phyloP scores from a whole-genome alignment of 2,888 invertebrate species.

The Latheticus oryzae region DNA sequence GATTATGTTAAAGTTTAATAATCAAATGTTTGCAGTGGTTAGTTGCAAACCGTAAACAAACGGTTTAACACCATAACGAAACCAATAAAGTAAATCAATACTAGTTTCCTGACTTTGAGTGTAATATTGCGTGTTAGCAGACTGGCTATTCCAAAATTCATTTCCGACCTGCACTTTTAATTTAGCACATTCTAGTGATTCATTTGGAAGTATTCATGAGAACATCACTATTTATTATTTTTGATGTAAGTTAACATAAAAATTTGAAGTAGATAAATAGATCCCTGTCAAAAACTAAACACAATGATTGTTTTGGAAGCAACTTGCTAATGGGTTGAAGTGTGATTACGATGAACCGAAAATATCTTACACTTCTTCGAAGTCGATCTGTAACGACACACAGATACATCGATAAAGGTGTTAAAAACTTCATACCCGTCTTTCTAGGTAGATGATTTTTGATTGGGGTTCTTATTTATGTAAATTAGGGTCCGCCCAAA shows the following conservation, averaged over 20 bases:
- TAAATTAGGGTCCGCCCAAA: conserved; percentile 16
- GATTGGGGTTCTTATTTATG: conserved; percentile 25
- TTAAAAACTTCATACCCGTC: conserved; percentile 23
- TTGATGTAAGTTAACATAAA: too few species aligned
- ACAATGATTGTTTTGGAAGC: conserved; percentile 23
- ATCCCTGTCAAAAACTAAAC: conserved; percentile 16
- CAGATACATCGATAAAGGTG: conserved; percentile 28
- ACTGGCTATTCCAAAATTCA: conserved; percentile 41
- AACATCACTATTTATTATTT: conserved; percentile 35
- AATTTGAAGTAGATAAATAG: conserved; percentile 9
- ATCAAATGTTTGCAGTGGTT: conserved; percentile 30
- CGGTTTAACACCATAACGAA: conserved; percentile 43
- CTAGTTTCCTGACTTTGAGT: conserved; percentile 44
- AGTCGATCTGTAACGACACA: conserved; percentile 19
- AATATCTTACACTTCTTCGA: conserved; percentile 14
- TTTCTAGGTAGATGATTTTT: conserved; percentile 19
- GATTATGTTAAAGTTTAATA: conserved; percentile 18
- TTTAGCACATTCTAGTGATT: conserved; percentile 41
- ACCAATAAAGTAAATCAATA: conserved; percentile 45
- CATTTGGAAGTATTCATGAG: conserved; percentile 32
- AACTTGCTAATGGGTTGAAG: conserved; percentile 25
- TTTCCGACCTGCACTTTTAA: conserved; percentile 44
- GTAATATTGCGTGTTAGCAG: conserved; percentile 43
- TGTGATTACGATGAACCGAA: conserved; percentile 15
- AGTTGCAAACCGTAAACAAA: conserved; percentile 40